phyloP scores from a whole-genome alignment of 1,140 invertebrate species.

The Drosophila arawakana region DNA sequence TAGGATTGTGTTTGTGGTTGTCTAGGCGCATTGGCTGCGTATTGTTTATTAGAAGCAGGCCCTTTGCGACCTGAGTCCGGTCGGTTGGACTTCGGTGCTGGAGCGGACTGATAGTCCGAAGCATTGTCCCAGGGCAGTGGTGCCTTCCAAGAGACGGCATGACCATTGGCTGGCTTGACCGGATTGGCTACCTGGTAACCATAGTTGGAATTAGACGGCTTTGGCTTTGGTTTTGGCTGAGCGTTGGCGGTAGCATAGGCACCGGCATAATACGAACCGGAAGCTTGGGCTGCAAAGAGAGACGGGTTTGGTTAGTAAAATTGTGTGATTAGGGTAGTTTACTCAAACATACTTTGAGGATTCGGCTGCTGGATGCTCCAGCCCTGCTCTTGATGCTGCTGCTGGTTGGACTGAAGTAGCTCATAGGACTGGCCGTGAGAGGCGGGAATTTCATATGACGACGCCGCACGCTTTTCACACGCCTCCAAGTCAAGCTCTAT shows the following conservation, averaged over 20 bases:
- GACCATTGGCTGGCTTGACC: conserved; percentile 4
- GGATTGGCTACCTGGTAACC: background rate
- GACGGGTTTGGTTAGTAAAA: background rate
- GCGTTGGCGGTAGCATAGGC: conserved; percentile 41
- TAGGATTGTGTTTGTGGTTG: conserved; percentile 6
- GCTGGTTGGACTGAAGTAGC: background rate
- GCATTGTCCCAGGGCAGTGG: conserved; percentile 60
- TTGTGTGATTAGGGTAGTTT: background rate
- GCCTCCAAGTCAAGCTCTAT: conserved; percentile 62
- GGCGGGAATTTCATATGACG: background rate
- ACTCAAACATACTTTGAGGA: conserved; percentile 35
- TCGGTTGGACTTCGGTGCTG: conserved; percentile 24
- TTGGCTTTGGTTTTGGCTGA: conserved; percentile 5
- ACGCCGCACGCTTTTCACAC: conserved; percentile 29
- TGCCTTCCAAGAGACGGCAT: conserved; percentile 50
- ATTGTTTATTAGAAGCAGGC: conserved; percentile 1
- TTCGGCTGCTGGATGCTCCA: conserved; percentile 48
- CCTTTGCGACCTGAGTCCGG: background rate
- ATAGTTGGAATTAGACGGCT: conserved; percentile 9
- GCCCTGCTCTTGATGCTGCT: conserved; percentile 33
- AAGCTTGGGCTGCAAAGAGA: conserved; percentile 19
- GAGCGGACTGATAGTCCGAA: conserved; percentile 25
- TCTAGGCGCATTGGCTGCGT: background rate
- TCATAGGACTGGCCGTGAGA: conserved; percentile 21
- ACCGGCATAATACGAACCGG: conserved; percentile 14